Evolutionary conservation across 2,113 vertebrate species (phyloP).

Genomic region (Pelusios castaneus): DNA sequence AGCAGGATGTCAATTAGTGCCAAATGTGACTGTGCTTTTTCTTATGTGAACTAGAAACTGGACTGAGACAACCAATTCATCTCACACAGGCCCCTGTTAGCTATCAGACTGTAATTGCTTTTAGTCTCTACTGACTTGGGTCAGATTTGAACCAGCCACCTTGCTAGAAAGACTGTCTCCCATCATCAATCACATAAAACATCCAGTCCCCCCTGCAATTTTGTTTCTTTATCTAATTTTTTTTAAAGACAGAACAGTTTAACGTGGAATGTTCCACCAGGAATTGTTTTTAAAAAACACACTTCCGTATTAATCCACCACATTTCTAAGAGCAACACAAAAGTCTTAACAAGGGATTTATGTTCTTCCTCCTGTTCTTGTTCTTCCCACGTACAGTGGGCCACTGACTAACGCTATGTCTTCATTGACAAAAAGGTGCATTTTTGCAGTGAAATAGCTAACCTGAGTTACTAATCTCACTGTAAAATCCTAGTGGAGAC

Average conservation of each 20-base stretch:
- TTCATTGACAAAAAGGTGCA: accelerated
- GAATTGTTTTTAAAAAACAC: neutral
- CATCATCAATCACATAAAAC: neutral
- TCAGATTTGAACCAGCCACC: neutral
- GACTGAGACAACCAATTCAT: conserved; percentile 23
- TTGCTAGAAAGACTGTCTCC: conserved; percentile 7
- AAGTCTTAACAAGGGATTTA: neutral
- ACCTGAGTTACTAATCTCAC: neutral
- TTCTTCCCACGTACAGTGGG: neutral
- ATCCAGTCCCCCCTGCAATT: neutral
- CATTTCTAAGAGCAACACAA: neutral
- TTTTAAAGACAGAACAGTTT: neutral
- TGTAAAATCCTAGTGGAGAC: neutral
- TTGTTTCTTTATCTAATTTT: neutral
- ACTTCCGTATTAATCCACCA: neutral
- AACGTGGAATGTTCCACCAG: neutral
- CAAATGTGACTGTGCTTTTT: conserved; percentile 30
- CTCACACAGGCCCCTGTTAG: conserved; percentile 11
- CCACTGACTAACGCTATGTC: neutral
- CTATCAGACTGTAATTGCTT: conserved; percentile 27
- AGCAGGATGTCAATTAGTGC: conserved; percentile 11
- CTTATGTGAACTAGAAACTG: conserved; percentile 21
- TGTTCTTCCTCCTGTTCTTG: neutral
- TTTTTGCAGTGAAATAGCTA: neutral
- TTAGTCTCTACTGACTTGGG: conserved; percentile 11